These are phyloP conservation scores for Simalia tracyae DNA, from an alignment of 2,797 vertebrate species.

Conservation along the genomic window DNA sequence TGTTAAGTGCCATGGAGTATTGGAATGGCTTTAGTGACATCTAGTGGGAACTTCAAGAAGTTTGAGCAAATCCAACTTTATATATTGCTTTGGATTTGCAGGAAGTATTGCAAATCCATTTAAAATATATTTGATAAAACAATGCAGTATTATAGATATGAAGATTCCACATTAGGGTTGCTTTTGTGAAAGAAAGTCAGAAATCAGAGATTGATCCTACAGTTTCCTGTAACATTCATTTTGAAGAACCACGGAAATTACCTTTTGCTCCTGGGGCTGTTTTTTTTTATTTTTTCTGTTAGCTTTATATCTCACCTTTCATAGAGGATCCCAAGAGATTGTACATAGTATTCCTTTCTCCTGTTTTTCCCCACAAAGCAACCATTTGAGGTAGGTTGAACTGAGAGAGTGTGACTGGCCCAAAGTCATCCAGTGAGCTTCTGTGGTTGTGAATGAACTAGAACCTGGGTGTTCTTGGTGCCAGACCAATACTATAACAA, in stretches of 20 bases:
- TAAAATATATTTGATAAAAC: background rate
- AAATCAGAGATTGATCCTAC: no score
- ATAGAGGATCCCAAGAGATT: background rate
- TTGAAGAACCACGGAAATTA: background rate
- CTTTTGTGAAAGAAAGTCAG: background rate
- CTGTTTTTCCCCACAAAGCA: background rate
- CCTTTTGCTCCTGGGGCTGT: background rate
- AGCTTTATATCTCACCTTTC: background rate
- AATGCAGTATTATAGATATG: background rate
- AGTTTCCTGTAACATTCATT: background rate
- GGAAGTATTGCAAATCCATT: background rate
- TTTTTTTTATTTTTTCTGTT: background rate
- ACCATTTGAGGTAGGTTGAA: background rate
- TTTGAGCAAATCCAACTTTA: background rate
- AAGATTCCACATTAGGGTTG: background rate
- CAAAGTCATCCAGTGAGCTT: background rate
- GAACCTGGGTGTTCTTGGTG: background rate
- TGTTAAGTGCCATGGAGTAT: background rate
- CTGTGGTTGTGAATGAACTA: background rate
- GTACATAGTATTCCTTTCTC: background rate
- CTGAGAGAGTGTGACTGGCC: background rate
- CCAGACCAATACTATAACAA: background rate
- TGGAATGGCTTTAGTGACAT: constrained; percentile 2
- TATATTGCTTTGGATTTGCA: background rate
- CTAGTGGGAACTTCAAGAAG: background rate